Percentiles rank a stretch among this genome's conserved stretches.
phyloP scores from a whole-genome alignment of 1,140 invertebrate genomes.

The Dendrolimus punctatus region DNA sequence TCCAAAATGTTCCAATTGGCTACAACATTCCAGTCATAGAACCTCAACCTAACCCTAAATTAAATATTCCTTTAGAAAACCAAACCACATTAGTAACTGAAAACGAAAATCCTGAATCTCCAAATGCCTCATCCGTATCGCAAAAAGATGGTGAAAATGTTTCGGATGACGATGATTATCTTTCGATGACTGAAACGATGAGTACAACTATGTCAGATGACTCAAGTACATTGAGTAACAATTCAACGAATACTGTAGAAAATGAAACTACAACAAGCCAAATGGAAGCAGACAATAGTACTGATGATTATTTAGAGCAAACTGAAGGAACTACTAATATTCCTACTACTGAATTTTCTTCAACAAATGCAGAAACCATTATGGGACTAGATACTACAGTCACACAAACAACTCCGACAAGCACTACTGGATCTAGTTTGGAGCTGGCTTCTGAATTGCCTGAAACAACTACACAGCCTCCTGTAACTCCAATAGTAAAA shows the following conservation, averaged over 20 bases:
- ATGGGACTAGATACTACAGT: constrained; percentile 15
- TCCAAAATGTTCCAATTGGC: constrained; percentile 57
- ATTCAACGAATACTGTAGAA: constrained; percentile 23
- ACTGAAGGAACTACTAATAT: constrained; percentile 32
- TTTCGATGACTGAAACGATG: constrained; percentile 34
- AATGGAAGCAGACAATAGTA: constrained; percentile 41
- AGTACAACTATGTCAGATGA: constrained; percentile 18
- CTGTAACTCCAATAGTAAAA: constrained; percentile 49
- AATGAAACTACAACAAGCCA: constrained; percentile 30
- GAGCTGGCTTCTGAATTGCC: constrained; percentile 28
- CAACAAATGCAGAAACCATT: constrained; percentile 23
- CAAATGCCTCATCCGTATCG: constrained; percentile 8
- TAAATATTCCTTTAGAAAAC: constrained; percentile 11
- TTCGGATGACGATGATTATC: constrained; percentile 40
- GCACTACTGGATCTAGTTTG: constrained; percentile 13
- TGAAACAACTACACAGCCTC: constrained; percentile 26
- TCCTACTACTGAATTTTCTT: constrained; percentile 29
- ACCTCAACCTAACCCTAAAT: constrained; percentile 12
- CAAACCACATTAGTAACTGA: constrained; percentile 12
- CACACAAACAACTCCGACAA: constrained; percentile 11
- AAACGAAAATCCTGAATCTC: constrained; percentile 9
- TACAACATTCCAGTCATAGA: constrained; percentile 32
- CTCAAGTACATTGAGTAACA: constrained; percentile 14
- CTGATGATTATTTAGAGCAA: constrained; percentile 53
- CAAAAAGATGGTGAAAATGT: constrained; percentile 25